Evolutionary conservation across 1,140 invertebrate species (phyloP).

Genomic region (Phenacoccus solenopsis): DNA sequence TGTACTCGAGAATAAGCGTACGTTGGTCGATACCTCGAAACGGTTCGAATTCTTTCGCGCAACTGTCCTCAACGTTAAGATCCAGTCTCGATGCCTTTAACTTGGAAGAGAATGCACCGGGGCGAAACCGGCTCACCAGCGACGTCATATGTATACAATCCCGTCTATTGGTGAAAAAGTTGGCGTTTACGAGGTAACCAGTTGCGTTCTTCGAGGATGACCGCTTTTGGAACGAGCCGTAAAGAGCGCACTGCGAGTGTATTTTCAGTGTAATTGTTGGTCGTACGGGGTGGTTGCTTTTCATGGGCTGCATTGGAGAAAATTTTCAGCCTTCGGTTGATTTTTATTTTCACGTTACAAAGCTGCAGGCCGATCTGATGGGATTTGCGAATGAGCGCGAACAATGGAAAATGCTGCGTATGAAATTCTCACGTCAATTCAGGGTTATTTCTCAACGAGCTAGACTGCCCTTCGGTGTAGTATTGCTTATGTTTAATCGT

Average conservation of each 20-base stretch:
- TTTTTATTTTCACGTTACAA: no score
- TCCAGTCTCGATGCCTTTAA: constrained; percentile 12
- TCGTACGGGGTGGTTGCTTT: no score
- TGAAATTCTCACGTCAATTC: background rate
- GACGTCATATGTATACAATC: background rate
- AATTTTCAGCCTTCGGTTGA: no score
- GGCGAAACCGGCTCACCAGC: constrained; percentile 8
- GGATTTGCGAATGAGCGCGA: background rate
- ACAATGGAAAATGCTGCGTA: background rate
- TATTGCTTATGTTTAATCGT: no score
- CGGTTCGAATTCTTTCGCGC: constrained; percentile 15
- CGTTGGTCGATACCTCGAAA: background rate
- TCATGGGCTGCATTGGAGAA: no score
- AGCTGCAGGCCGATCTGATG: no score
- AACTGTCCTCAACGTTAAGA: constrained; percentile 11
- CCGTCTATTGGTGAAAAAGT: constrained; percentile 9
- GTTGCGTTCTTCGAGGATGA: constrained; percentile 12
- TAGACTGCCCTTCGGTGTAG: no score
- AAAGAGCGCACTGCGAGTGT: no score
- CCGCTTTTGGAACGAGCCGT: constrained; percentile 6
- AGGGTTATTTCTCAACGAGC: no score
- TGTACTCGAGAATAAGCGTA: background rate
- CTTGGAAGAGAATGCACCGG: constrained; percentile 12
- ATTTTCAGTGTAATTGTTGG: no score
- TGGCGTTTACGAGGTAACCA: constrained; percentile 11